These are phyloP conservation scores for Anisognathus igniventris DNA, from an alignment of 2,797 vertebrate species.

Conservation along the genomic window DNA sequence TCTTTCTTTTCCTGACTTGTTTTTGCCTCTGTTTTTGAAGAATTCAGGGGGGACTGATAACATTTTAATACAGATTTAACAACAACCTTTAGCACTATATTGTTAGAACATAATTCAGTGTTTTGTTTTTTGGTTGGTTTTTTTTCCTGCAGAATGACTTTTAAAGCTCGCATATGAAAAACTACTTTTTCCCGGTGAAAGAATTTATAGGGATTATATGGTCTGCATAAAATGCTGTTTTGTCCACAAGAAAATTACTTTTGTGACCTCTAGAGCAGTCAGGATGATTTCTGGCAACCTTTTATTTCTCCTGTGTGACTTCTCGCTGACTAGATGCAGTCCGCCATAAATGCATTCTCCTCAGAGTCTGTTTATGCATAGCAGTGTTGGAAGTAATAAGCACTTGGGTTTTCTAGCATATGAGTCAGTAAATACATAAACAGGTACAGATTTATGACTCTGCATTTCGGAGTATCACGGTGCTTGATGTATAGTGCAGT, in stretches of 20 bases:
- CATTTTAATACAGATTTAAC: background rate
- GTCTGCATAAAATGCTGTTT: background rate
- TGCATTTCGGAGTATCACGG: background rate
- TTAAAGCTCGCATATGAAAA: background rate
- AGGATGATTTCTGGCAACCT: background rate
- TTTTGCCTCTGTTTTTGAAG: background rate
- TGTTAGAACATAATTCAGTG: background rate
- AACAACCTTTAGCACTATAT: background rate
- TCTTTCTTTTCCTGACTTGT: background rate
- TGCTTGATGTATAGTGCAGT: background rate
- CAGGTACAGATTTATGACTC: constrained; percentile 10
- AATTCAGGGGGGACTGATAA: background rate
- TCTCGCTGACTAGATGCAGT: background rate
- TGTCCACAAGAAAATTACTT: background rate
- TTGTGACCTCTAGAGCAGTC: background rate
- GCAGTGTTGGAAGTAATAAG: background rate
- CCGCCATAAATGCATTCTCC: background rate
- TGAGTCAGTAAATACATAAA: background rate
- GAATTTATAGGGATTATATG: background rate
- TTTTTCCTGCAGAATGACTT: background rate
- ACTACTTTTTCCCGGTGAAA: background rate
- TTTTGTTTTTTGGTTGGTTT: rapidly evolving
- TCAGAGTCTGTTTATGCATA: background rate
- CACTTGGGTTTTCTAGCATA: background rate
- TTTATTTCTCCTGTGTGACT: background rate